phyloP scores from a whole-genome alignment of 53 echinoderm and acorn worm genomes.

The Zoroaster sp. region DNA sequence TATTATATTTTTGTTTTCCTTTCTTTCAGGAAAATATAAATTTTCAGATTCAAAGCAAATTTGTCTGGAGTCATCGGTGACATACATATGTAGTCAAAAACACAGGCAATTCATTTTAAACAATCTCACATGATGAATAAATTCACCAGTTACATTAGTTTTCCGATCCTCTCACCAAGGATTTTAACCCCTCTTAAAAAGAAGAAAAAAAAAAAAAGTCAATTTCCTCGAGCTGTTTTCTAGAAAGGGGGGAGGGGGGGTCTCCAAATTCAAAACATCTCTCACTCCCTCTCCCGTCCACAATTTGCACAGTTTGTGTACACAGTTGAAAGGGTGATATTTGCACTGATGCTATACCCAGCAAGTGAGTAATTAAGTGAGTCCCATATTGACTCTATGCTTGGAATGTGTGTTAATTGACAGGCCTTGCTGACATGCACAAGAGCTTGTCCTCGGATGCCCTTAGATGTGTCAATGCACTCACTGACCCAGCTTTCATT shows the following conservation, averaged over 20 bases:
- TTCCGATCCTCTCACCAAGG: neutral
- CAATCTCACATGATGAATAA: too few species aligned
- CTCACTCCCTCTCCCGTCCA: conserved; percentile 1
- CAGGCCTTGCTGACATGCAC: conserved; percentile 51
- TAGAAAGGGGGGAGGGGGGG: neutral
- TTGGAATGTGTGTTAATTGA: conserved; percentile 53
- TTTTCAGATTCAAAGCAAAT: too few species aligned
- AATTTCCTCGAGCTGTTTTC: neutral
- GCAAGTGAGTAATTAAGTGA: conserved; percentile 56
- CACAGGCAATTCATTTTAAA: too few species aligned
- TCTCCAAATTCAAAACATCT: neutral
- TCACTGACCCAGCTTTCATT: conserved; percentile 46
- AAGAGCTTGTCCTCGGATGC: conserved; percentile 55
- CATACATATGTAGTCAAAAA: too few species aligned
- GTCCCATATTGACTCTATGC: conserved; percentile 50
- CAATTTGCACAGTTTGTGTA: conserved; percentile 51
- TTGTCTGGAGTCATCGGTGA: too few species aligned
- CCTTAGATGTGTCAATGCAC: conserved; percentile 47
- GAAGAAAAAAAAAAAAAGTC: neutral
- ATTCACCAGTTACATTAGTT: neutral
- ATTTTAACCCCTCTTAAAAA: neutral
- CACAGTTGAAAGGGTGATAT: conserved; percentile 51
- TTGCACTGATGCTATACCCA: conserved; percentile 49
- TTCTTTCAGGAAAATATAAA: too few species aligned
- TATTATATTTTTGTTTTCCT: too few species aligned